Evolutionary conservation across 2,113 vertebrate species (phyloP).

Genomic region (Melanerpes aurifrons): DNA sequence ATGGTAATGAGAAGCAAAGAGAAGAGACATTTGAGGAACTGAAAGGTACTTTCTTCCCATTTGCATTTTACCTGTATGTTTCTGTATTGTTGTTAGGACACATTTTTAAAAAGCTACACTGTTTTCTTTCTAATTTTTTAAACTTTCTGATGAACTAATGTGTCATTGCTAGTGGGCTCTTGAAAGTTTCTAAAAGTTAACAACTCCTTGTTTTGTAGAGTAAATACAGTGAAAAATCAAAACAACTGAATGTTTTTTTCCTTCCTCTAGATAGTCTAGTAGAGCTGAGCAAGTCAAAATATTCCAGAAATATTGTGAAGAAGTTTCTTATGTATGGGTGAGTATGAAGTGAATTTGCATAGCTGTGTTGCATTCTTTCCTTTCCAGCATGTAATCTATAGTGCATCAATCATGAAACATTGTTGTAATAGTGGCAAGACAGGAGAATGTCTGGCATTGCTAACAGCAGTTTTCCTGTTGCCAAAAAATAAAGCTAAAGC

Average conservation of each 20-base stretch:
- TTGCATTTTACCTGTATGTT: neutral
- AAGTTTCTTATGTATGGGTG: conserved; percentile 97
- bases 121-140: neutral
- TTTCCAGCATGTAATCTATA: neutral
- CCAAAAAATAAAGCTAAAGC: neutral
- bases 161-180: neutral
- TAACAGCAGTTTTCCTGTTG: neutral
- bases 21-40: conserved; percentile 86
- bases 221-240: neutral
- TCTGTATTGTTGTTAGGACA: neutral
- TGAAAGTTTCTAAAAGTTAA: neutral
- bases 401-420: fast-evolving
- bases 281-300: conserved; percentile 91
- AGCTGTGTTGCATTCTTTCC: neutral
- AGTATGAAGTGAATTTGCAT: conserved; percentile 50
- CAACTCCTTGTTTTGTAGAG: neutral
- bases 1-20: conserved; percentile 86
- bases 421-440: neutral
- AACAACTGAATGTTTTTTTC: neutral
- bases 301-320: conserved; percentile 93
- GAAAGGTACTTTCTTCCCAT: conserved; percentile 79
- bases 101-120: neutral
- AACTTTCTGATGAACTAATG: neutral
- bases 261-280: conserved; percentile 81
- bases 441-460: neutral